Evolutionary conservation across 2,888 invertebrate genomes (phyloP), one percentile per base, ranked within the genome.

Genomic region (Folsomia candida): DNA sequence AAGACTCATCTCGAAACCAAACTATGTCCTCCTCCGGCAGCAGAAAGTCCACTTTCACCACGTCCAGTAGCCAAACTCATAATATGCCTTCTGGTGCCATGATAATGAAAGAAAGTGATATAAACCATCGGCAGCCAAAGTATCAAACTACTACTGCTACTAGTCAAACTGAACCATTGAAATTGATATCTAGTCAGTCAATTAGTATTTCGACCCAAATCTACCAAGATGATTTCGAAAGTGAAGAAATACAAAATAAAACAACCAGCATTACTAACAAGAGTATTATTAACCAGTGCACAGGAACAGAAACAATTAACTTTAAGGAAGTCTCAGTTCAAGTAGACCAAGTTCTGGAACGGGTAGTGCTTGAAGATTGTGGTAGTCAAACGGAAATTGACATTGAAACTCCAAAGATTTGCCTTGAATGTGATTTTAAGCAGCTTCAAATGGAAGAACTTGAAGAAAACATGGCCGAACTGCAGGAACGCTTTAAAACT

Each of bases 391-490:
- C 61, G 28, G 28, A 28, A 3, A n/a, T 61, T 14, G 27, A 26
- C 18, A 60, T 26, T 4, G 28, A n/a, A 6, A 61, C 18, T 22
- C 61, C 27, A 61, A 26, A 26, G 18, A 2, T 24, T 26, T 61
- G 61, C 6, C 6, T n/a, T 14, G 28, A n/a, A 3, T n/a, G 28
- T 28, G 4, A 26, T 3, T n/a, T 28, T 26, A n/a, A 27, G 22
- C 6, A 27, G 18, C 6, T 61, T 26, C 61, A 47, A 51, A 6
- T 64, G 24, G 51, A 64, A 25, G 64, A 64, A 64, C 24, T 51
- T 2, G 51, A 47, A 64, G 26, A 64, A 22, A 47, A 26, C 6
- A 25, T 60, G 2, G 4, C 24, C 6, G 60, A 60, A 24, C 24
- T 60, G 60, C 14, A 60, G 18, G 26, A 60, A 14, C 54, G 22